Evolutionary conservation across 2,888 invertebrate species (phyloP), one percentile per base, ranked within the genome.

Genomic region (Nemotelus nigrinus): DNA sequence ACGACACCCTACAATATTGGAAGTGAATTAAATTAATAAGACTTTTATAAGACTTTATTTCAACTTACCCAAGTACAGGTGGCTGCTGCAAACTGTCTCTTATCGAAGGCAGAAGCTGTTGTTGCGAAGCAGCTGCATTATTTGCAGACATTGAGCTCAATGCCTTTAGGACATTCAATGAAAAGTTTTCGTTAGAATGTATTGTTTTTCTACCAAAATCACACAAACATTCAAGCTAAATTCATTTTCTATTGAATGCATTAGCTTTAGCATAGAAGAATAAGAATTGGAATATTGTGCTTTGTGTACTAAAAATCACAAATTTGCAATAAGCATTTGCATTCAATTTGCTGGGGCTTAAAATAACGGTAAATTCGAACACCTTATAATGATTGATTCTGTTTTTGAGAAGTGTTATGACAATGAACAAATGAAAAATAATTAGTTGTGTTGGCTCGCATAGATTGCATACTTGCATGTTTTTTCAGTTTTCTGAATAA

Each of bases 81-180:
- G 92, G 90, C 67, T 87, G 91, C 88, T 80, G 91, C 87, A 80
- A 91, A 87, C 85, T 91, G 82, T 93, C 92, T 82, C 93, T 88
- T 82, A 90, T 89, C 0, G 93, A 93, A 55, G 93, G 92, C 87
- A 92, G 85, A 3, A 93, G 86, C 53, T 90, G 90, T 63, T 90
- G 90, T 3, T 89, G 86, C 53, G 88, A 86, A 63, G 88, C 85
- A 72, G 90, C 90, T 55, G 92, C 90, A 80, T 89, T 91, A 79
- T 87, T 89, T 25, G 86, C 84, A 72, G 94, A 92, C 90, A 97
- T 91, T 6, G 87, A 87, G 78, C 85, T 87, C 47, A 87, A 82
- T n/a, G 87, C 87, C 87, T 87, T 78, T 77, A 48, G 25, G 25
- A 25, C 25, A 25, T 25, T 25, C 25, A 25, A 25, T 25, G 25